phyloP scores from a whole-genome alignment of 2,113 vertebrate genomes.

The Mus spicilegus region DNA sequence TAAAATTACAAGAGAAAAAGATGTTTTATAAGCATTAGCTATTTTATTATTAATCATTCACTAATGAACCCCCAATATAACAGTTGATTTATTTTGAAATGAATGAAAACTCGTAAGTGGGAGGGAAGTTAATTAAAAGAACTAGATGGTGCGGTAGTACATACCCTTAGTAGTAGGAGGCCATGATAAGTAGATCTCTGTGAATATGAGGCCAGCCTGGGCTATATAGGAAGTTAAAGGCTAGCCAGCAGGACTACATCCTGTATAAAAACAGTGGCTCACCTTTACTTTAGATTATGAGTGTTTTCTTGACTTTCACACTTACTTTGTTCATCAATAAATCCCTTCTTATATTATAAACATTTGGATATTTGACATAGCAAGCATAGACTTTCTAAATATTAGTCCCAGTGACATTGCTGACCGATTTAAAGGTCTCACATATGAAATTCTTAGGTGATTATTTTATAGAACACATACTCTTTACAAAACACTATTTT shows the following conservation, averaged over 20 bases:
- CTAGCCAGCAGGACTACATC: background rate
- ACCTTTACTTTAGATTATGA: conserved; percentile 23
- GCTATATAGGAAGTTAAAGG: background rate
- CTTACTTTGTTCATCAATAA: background rate
- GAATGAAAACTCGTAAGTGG: background rate
- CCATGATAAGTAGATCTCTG: background rate
- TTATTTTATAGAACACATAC: background rate
- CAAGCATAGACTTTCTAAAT: conserved; percentile 10
- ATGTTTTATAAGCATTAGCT: background rate
- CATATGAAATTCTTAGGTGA: conserved; percentile 29
- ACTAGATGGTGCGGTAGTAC: background rate
- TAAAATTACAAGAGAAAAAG: background rate
- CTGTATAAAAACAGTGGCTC: background rate
- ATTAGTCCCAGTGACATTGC: background rate
- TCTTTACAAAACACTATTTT: conserved; percentile 13
- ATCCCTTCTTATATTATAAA: background rate
- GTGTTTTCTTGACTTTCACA: background rate
- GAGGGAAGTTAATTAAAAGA: background rate
- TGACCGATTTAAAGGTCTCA: conserved; percentile 27
- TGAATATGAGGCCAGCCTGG: background rate
- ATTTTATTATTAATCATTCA: conserved; percentile 7
- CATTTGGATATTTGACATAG: background rate
- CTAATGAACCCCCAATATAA: background rate
- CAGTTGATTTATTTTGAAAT: background rate
- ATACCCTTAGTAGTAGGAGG: background rate